A percentile compares a stretch with the other conserved stretches of the same genome.
phyloP scores from a whole-genome alignment of 2,797 vertebrate genomes.

The Podarcis siculus region DNA sequence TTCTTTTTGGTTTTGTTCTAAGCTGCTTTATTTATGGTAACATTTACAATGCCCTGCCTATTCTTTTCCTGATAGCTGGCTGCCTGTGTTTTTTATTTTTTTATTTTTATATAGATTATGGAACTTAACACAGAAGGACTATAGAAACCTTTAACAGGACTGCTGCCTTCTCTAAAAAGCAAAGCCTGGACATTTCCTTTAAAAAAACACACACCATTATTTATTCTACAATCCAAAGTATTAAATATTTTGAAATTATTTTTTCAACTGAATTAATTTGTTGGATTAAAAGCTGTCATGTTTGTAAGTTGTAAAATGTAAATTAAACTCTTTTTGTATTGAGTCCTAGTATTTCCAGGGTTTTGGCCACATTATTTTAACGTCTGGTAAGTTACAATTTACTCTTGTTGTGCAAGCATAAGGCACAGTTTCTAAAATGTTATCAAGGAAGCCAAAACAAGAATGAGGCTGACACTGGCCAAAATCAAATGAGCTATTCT shows the following conservation, averaged over 20 bases:
- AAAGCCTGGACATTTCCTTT: conserved; percentile 56
- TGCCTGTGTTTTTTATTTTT: conserved; percentile 49
- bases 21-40: conserved; percentile 72
- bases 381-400: neutral
- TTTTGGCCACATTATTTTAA: conserved; percentile 6
- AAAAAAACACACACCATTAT: conserved; percentile 46
- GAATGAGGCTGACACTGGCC: neutral
- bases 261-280: conserved; percentile 62
- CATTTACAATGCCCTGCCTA: conserved; percentile 47
- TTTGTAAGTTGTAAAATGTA: conserved; percentile 63
- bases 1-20: conserved; percentile 75
- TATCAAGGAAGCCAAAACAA: neutral
- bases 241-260: conserved; percentile 67
- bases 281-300: conserved; percentile 42
- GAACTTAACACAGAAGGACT: conserved; percentile 54
- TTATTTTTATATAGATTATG: conserved; percentile 63
- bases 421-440: conserved; percentile 14
- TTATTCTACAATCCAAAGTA: conserved; percentile 67
- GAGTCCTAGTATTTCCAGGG: conserved; percentile 57
- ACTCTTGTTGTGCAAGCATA: conserved; percentile 18
- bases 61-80: conserved; percentile 52
- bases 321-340: conserved; percentile 63
- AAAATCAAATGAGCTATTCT: neutral
- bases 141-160: conserved; percentile 52
- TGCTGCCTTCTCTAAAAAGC: conserved; percentile 39